Evolutionary conservation across 2,797 vertebrate genomes (phyloP), one percentile per base, ranked within the genome.

Genomic region (Thamnophis elegans): DNA sequence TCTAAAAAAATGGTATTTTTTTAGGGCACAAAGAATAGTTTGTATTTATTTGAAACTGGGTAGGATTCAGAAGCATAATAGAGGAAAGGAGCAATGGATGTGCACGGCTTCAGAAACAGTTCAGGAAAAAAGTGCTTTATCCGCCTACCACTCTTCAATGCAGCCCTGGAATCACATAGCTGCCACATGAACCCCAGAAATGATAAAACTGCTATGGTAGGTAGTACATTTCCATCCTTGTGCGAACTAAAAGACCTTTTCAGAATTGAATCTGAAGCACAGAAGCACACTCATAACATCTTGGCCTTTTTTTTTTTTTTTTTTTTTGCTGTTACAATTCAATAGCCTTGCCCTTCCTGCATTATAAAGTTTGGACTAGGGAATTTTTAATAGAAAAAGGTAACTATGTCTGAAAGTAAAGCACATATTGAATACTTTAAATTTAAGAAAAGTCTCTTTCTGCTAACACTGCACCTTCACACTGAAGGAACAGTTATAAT

Each of bases 401-500:
- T 28, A 28, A 56, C 10, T 56, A 28, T 62, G 36, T 59, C 28
- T 42, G 18, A 86, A 90, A 86, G 59, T n/a, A 59, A 26, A 92
- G 55, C 12, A 42, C 51, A 89, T 47, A 9, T 86, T 62, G 16
- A 10, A 85, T 59, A 56, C 1, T 56, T 87, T 36, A 36, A 59
- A 26, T 26, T 8, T 12, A 47, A 58, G 51, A 93, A 28, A 92
- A 73, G 11, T 42, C 18, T 12, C 8, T 82, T 93, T 65, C 1
- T 62, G 2, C 0, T 59, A 92, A 62, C 86, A 18, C 42, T 94
- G 4, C 55, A 94, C 32, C 53, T 94, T 92, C 59, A 78, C 89
- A 93, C 54, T 91, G 14, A 78, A 93, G 5, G 59, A 13, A 85
- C 62, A 91, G 92, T 26, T 91, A 58, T 36, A 87, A 92, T 90